phyloP scores from a whole-genome alignment of 2,888 invertebrate species.

The Ditula angustiorana region DNA sequence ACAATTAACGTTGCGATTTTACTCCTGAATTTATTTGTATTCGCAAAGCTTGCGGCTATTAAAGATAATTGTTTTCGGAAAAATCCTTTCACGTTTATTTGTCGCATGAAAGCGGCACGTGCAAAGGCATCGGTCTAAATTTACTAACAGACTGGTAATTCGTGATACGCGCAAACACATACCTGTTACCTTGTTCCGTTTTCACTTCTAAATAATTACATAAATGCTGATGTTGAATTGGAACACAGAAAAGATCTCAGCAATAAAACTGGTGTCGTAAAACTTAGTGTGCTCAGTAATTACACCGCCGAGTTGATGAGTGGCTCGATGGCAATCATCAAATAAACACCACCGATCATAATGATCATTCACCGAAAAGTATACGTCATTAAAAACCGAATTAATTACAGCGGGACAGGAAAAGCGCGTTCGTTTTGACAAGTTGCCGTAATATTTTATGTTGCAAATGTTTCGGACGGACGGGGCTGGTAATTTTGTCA shows the following conservation, averaged over 20 bases:
- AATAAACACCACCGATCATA: conserved; percentile 54
- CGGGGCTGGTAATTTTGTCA: conserved; percentile 19
- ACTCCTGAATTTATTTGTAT: conserved; percentile 45
- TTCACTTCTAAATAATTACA: conserved; percentile 22
- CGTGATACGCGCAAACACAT: conserved; percentile 23
- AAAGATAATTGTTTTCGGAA: conserved; percentile 43
- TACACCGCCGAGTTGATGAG: conserved; percentile 49
- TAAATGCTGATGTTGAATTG: conserved; percentile 41
- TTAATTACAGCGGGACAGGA: conserved; percentile 26
- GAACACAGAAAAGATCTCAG: conserved; percentile 51
- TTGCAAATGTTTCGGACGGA: conserved; percentile 21
- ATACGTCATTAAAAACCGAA: conserved; percentile 39
- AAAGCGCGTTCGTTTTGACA: conserved; percentile 37
- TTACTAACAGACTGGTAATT: conserved; percentile 18
- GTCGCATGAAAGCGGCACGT: neutral
- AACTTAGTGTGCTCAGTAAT: conserved; percentile 56
- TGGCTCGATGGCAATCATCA: conserved; percentile 56
- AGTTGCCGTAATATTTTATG: conserved; percentile 30
- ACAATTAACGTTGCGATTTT: conserved; percentile 57
- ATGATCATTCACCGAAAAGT: conserved; percentile 46
- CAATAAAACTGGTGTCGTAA: conserved; percentile 66
- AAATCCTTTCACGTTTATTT: neutral
- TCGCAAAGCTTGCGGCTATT: conserved; percentile 43
- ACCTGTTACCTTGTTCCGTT: conserved; percentile 1
- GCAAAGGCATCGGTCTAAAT: conserved; percentile 9